phyloP scores from a whole-genome alignment of 2,113 vertebrate genomes.

The Micromys minutus region DNA sequence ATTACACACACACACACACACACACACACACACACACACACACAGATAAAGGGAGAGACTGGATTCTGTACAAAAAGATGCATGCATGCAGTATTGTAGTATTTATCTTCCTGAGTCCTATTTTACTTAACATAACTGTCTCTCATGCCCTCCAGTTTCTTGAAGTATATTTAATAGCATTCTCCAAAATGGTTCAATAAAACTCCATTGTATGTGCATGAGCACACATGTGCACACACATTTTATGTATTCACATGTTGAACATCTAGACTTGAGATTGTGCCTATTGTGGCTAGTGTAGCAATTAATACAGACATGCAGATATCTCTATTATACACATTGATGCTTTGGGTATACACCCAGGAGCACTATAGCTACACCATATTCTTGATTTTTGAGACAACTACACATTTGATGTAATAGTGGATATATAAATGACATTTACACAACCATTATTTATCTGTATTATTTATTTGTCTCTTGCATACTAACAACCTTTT shows the following conservation, averaged over 20 bases:
- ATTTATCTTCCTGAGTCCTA: neutral
- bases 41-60: neutral
- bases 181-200: neutral
- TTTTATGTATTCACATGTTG: neutral
- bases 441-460: neutral
- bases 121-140: neutral
- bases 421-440: neutral
- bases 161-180: neutral
- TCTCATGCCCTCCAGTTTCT: neutral
- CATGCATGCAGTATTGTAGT: neutral
- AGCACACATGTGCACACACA: neutral
- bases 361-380: neutral
- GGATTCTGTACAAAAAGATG: neutral
- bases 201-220: neutral
- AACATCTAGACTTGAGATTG: neutral
- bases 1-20: no score
- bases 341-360: neutral
- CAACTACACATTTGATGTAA: neutral
- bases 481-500: neutral
- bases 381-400: neutral
- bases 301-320: neutral
- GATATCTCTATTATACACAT: no score
- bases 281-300: neutral
- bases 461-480: neutral
- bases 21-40: neutral